Percentiles rank a stretch among this genome's conserved stretches.
These are phyloP conservation scores for Sebastes melanostomus DNA, from an alignment of 2,797 vertebrate species.

Conservation along the genomic window DNA sequence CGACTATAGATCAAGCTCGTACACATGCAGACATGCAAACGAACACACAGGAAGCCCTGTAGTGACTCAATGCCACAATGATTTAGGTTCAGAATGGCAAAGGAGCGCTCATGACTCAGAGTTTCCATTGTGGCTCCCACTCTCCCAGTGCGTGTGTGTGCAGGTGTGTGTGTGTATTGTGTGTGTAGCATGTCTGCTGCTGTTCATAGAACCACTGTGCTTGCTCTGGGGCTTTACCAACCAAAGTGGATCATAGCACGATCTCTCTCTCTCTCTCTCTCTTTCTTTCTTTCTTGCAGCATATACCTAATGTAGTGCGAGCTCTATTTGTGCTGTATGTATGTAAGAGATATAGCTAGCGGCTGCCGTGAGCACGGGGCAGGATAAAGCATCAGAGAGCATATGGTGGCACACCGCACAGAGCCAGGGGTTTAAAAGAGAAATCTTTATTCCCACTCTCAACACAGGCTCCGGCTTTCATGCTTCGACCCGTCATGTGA, in stretches of 20 bases:
- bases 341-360: conserved; percentile 35
- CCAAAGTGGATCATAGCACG: conserved; percentile 47
- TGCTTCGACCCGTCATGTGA: conserved; percentile 57
- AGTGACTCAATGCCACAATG: conserved; percentile 84
- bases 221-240: conserved; percentile 54
- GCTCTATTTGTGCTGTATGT: conserved; percentile 41
- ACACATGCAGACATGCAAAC: conserved; percentile 52
- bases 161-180: conserved; percentile 31
- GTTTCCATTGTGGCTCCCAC: conserved; percentile 81
- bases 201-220: conserved; percentile 52
- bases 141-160: conserved; percentile 58
- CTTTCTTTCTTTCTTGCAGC: conserved; percentile 14
- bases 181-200: conserved; percentile 49
- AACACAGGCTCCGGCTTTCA: conserved; percentile 45
- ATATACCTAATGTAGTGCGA: conserved; percentile 22
- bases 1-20: not conserved
- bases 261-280: conserved; percentile 9
- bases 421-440: conserved; percentile 26
- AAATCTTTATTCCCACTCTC: conserved; percentile 38
- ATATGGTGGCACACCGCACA: conserved; percentile 30
- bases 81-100: conserved; percentile 83
- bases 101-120: conserved; percentile 81
- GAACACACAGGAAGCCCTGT: conserved; percentile 77
- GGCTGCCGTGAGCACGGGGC: conserved; percentile 26
- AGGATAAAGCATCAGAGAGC: conserved; percentile 41